A percentile compares a stretch with the other conserved stretches of the same genome.
These are phyloP conservation scores for Camponotus vicinus DNA, from an alignment of 1,140 invertebrate species.

Conservation along the genomic window DNA sequence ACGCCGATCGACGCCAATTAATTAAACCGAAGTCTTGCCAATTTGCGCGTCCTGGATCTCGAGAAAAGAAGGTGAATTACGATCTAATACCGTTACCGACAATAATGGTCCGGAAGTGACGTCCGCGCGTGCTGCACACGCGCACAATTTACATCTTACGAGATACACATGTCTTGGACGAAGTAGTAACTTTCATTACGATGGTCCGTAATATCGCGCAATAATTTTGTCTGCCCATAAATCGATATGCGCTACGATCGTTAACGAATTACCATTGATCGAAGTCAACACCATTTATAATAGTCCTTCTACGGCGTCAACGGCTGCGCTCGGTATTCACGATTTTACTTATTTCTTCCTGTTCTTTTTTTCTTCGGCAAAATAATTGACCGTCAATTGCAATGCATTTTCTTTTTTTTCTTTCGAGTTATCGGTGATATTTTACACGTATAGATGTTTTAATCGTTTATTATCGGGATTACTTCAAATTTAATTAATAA, in stretches of 20 bases:
- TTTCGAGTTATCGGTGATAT: slow-evolving; percentile 27
- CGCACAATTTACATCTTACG: slow-evolving; percentile 31
- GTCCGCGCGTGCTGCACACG: slow-evolving; percentile 24
- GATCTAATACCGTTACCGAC: slow-evolving; percentile 62
- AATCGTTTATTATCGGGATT: slow-evolving; percentile 20
- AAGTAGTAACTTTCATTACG: neutral
- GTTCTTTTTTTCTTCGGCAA: neutral
- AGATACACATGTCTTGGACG: neutral
- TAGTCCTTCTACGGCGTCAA: neutral
- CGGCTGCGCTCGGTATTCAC: neutral
- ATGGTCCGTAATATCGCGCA: neutral
- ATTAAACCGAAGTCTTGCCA: slow-evolving; percentile 58
- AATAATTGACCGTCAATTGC: slow-evolving; percentile 1
- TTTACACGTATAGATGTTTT: slow-evolving; percentile 11
- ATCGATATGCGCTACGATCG: neutral
- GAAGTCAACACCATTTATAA: slow-evolving; percentile 4
- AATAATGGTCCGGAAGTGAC: slow-evolving; percentile 53
- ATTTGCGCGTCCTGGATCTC: slow-evolving; percentile 49
- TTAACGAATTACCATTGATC: slow-evolving; percentile 4
- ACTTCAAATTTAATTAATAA: slow-evolving; percentile 20
- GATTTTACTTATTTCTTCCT: slow-evolving; percentile 8
- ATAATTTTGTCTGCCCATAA: slow-evolving; percentile 8
- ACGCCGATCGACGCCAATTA: slow-evolving; percentile 50
- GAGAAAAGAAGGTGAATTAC: slow-evolving; percentile 19
- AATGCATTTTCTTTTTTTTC: slow-evolving; percentile 25